Evolutionary conservation across 2,113 vertebrate species (phyloP).

Genomic region (Hyperoodon ampullatus): DNA sequence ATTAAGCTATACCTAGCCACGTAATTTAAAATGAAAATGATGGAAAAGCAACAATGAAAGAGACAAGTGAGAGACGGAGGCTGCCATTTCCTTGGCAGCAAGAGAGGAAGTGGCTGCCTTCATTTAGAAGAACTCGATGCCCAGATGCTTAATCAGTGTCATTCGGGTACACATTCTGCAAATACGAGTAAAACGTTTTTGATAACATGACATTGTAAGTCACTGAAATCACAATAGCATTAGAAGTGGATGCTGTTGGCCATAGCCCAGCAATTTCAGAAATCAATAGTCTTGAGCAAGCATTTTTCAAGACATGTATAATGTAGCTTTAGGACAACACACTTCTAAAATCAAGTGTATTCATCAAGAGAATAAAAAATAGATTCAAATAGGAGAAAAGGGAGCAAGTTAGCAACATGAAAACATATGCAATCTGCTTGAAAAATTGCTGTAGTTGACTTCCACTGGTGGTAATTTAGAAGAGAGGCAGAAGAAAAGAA

Average conservation of each 20-base stretch:
- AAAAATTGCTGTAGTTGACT: constrained; percentile 37
- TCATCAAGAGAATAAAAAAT: constrained; percentile 64
- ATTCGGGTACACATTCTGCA: background rate
- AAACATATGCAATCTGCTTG: constrained; percentile 53
- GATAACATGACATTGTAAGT: background rate
- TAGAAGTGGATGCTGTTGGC: background rate
- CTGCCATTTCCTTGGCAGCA: background rate
- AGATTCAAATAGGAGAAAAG: constrained; percentile 57
- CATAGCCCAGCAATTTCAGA: background rate
- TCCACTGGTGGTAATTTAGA: constrained; percentile 48
- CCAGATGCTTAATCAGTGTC: background rate
- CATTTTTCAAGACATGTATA: constrained; percentile 46
- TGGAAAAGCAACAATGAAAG: background rate
- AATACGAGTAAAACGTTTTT: background rate
- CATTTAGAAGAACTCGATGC: background rate
- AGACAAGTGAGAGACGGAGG: background rate
- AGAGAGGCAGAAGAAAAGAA: constrained; percentile 12
- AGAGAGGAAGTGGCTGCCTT: background rate
- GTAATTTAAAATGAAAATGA: constrained; percentile 17
- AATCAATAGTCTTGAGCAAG: constrained; percentile 50
- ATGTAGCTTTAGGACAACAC: constrained; percentile 30
- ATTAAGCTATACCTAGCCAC: background rate
- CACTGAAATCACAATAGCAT: background rate
- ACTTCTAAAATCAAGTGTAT: constrained; percentile 61
- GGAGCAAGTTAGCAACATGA: constrained; percentile 55